Percentiles rank a stretch among this genome's conserved stretches.
Conservation (phyloP, 2,113 vertebrate genomes). For the Heliornis fulica region DNA sequence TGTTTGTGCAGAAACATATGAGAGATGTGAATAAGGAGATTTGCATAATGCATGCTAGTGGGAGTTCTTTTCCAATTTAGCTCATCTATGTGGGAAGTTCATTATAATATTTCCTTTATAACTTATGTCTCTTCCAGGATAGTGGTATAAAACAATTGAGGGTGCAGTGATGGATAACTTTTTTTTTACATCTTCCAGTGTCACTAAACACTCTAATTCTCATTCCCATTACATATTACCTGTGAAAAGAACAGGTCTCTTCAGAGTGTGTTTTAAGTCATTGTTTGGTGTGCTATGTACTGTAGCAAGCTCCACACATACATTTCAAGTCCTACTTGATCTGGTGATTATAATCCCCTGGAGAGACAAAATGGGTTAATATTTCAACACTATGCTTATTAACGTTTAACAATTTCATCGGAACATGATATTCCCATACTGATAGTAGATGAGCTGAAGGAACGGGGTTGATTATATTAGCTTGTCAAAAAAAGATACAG, state of each 20-base stretch:
- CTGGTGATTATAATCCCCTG: background rate
- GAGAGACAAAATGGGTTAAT: slow-evolving; percentile 30
- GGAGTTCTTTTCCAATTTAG: slow-evolving; percentile 5
- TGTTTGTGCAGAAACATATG: background rate
- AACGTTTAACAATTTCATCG: background rate
- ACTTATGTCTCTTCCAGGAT: background rate
- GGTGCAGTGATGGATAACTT: background rate
- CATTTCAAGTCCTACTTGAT: background rate
- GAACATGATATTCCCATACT: slow-evolving; percentile 3
- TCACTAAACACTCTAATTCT: background rate
- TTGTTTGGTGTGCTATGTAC: background rate
- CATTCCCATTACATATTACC: background rate
- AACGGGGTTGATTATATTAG: background rate
- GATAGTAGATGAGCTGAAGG: background rate
- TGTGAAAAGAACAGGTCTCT: background rate
- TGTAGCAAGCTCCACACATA: background rate
- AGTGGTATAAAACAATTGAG: background rate
- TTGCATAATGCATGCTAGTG: background rate
- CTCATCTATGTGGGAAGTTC: background rate
- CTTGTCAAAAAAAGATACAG: slow-evolving; percentile 10
- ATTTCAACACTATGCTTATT: slow-evolving; percentile 27
- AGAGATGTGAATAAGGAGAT: background rate
- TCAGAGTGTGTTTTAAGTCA: background rate
- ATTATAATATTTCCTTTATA: background rate
- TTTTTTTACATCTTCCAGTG: background rate